phyloP scores from a whole-genome alignment of 2,797 vertebrate genomes.

The Rousettus madagascariensis region DNA sequence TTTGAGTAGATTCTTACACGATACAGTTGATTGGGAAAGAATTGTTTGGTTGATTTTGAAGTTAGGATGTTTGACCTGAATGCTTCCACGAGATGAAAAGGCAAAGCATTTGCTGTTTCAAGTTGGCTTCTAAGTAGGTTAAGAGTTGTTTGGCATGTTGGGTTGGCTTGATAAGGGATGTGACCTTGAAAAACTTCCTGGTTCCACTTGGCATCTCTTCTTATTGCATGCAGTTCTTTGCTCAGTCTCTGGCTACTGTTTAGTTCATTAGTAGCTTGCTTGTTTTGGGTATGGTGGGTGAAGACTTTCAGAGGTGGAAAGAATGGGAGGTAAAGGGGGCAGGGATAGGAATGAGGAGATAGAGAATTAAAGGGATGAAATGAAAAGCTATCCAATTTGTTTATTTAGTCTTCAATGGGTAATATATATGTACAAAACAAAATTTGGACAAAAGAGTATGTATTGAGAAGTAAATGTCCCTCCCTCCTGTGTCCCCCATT shows the following conservation, averaged over 20 bases:
- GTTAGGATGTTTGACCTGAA: slow-evolving; percentile 20
- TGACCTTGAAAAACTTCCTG: slow-evolving; percentile 56
- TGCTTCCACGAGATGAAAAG: slow-evolving; percentile 38
- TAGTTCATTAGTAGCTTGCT: neutral
- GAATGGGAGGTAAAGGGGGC: neutral
- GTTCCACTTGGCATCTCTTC: neutral
- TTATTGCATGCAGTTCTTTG: neutral
- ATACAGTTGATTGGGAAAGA: slow-evolving; percentile 42
- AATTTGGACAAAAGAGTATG: neutral
- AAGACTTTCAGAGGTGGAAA: neutral
- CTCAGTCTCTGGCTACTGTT: neutral
- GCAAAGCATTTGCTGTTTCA: neutral
- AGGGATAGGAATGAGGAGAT: neutral
- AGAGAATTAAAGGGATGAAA: neutral
- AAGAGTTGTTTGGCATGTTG: neutral
- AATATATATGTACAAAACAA: neutral
- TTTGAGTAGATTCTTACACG: neutral
- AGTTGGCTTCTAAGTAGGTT: neutral
- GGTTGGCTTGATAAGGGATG: neutral
- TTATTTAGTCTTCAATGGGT: neutral
- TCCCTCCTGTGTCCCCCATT: neutral
- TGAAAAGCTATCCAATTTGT: neutral
- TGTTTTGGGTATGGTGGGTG: neutral
- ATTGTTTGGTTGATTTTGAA: slow-evolving; percentile 47
- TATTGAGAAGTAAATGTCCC: neutral